Evolutionary conservation across 2,888 invertebrate species (phyloP), one percentile per base, ranked within the genome.

Genomic region (Eupithecia subfuscata): DNA sequence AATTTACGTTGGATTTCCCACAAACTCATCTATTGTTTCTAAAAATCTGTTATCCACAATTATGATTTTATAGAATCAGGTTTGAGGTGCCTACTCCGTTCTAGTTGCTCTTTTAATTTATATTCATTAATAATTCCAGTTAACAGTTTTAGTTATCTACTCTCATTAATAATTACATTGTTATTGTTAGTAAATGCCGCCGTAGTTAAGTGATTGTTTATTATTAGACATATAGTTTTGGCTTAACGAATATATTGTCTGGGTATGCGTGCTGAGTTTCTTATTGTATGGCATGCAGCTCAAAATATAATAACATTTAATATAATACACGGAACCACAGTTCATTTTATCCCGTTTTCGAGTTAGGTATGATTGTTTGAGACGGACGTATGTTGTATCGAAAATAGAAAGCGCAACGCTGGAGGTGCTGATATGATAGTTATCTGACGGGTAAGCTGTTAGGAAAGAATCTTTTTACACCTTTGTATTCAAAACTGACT

Each of bases 401-500:
- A 78, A 73, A 80, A 82, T 80, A 83, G 75, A 82, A 81, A 80
- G 78, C 71, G 75, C 56, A 78, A 73, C 72, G 68, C 60, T 69
- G 18, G 43, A 65, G 73, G 68, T 70, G 64, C 70, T 69, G 72
- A 74, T 74, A 69, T 74, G 71, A 75, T 71, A 75, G 70, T 75
- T 70, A 74, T 71, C 75, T 72, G 70, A 45, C 75, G 48, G 70
- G 37, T 69, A 14, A 68, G 5, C 30, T 16, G 7, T 63, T 63
- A 16, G 2, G 16, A 18, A 63, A 14, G 11, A 22, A 22, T 56
- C 22, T n/a, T 52, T 52, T 2, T 30, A 22, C 9, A n/a, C 8
- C n/a, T 11, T n/a, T 56, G 3, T 22, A 22, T 22, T 22, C 22
- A 11, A n/a, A 52, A 9, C n/a, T 52, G 52, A 9, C 9, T n/a